Evolutionary conservation across 2,888 invertebrate species (phyloP), one percentile per base, ranked within the genome.

Genomic region (Pseudeuparius sepicola): DNA sequence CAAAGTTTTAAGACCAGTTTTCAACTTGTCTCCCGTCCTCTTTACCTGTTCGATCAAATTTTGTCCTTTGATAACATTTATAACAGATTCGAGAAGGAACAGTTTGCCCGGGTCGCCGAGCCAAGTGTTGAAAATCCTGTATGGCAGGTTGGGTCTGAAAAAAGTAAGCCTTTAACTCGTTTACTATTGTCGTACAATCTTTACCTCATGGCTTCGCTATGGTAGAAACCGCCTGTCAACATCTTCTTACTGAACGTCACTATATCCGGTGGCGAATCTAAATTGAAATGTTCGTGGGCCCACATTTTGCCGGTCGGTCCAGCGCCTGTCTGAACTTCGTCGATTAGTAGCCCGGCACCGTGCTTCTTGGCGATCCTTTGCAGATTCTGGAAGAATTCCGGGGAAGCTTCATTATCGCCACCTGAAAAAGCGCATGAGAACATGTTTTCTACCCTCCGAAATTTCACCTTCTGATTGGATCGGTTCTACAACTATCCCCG

Each of bases 161-260:
- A 24, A 25, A 26, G 36, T n/a, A n/a, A n/a, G n/a, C n/a, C n/a
- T n/a, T n/a, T n/a, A n/a, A n/a, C n/a, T n/a, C n/a, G n/a, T n/a
- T n/a, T n/a, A n/a, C n/a, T n/a, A n/a, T n/a, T n/a, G n/a, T n/a
- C n/a, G n/a, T n/a, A n/a, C n/a, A n/a, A n/a, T n/a, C n/a, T 62
- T 62, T 64, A 83, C 78, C 68, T 76, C 52, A 87, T 76, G 40
- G 87, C 80, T 2, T 73, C 61, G 26, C 68, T 74, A 57, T 81
- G 84, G 61, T 80, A 98, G 61, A 85, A 97, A 26, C 98, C 98
- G 11, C 97, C 98, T 2, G 90, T 75, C 49, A 92, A 75, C 87
- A 97, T 86, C 66, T 98, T 98, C 67, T 99, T 99, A 56, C 94
- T 94, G 63, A 99, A 98, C 1, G 92, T 92, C 3, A 98, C 88